Conservation (phyloP, 2,113 vertebrate genomes). For the Alligator mississippiensis region DNA sequence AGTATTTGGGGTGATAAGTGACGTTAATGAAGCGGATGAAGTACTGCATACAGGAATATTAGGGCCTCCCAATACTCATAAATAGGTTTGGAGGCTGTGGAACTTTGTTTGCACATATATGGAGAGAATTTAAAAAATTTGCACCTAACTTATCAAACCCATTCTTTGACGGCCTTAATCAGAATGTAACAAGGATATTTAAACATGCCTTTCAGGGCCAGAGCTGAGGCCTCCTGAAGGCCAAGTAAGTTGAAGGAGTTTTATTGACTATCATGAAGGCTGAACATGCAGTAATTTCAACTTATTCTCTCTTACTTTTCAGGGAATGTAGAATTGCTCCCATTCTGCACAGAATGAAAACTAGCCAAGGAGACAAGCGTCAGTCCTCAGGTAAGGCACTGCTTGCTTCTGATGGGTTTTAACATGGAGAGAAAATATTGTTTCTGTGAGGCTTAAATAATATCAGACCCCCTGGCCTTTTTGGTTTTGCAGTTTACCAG, state of each 20-base stretch:
- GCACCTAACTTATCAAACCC: neutral
- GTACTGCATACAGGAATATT: neutral
- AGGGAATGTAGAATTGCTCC: neutral
- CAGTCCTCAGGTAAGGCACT: slow-evolving; percentile 43
- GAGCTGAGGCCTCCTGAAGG: neutral
- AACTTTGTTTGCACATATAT: neutral
- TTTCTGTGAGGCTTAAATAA: neutral
- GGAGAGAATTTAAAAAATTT: neutral
- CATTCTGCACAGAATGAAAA: neutral
- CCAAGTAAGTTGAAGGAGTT: neutral
- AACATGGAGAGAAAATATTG: neutral
- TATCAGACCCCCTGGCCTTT: slow-evolving; percentile 27
- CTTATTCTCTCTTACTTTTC: neutral
- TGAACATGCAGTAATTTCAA: neutral
- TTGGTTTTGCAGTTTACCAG: slow-evolving; percentile 1
- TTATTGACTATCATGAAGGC: slow-evolving; percentile 13
- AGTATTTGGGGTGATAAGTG: neutral
- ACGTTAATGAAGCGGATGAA: slow-evolving; percentile 1
- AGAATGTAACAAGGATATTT: neutral
- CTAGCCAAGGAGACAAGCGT: rapidly evolving
- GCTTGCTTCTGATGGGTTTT: neutral
- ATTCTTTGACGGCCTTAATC: neutral
- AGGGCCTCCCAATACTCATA: neutral
- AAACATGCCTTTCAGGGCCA: neutral
- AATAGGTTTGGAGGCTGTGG: neutral